Conservation (phyloP, 2,888 invertebrate species). For the Phlogophora meticulosa region DNA sequence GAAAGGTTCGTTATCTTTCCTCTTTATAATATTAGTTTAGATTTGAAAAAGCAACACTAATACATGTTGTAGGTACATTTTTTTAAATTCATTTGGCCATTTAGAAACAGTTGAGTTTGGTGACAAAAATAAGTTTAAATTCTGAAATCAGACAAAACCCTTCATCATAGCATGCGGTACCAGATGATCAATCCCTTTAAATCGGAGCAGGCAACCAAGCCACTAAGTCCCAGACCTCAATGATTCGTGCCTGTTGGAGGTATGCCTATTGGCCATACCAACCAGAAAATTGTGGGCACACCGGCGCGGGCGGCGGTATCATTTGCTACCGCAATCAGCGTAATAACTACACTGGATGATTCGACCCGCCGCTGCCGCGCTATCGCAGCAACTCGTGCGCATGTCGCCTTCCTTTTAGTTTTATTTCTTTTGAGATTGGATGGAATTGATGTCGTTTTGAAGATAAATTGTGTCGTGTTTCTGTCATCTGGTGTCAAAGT, state of each 20-base stretch:
- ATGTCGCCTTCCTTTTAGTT: slow-evolving; percentile 41
- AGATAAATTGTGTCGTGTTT: slow-evolving; percentile 40
- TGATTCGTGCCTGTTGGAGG: slow-evolving; percentile 41
- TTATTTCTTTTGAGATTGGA: slow-evolving; percentile 36
- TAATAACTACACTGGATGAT: slow-evolving; percentile 65
- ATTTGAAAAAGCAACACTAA: not conserved
- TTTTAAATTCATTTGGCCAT: not conserved
- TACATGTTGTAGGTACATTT: not conserved
- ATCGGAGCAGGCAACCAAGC: slow-evolving; percentile 9
- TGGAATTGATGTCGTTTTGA: slow-evolving; percentile 34
- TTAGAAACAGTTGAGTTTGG: not conserved
- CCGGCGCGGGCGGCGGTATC: slow-evolving; percentile 54
- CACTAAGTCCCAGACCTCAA: slow-evolving; percentile 27
- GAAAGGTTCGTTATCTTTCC: too few relatives aligned
- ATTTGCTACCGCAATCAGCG: slow-evolving; percentile 68
- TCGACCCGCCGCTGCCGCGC: slow-evolving; percentile 45
- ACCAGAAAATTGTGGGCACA: slow-evolving; percentile 57
- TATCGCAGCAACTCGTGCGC: slow-evolving; percentile 58
- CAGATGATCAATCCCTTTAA: not conserved
- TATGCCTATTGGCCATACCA: slow-evolving; percentile 22
- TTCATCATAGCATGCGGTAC: not conserved
- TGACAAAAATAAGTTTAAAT: not conserved
- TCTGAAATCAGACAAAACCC: not conserved
- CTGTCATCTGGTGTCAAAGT: slow-evolving; percentile 8
- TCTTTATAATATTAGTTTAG: too few relatives aligned